A percentile compares a stretch with the other conserved stretches of the same genome.
Evolutionary conservation across 2,113 vertebrate species (phyloP).

Genomic region (Nymphicus hollandicus): DNA sequence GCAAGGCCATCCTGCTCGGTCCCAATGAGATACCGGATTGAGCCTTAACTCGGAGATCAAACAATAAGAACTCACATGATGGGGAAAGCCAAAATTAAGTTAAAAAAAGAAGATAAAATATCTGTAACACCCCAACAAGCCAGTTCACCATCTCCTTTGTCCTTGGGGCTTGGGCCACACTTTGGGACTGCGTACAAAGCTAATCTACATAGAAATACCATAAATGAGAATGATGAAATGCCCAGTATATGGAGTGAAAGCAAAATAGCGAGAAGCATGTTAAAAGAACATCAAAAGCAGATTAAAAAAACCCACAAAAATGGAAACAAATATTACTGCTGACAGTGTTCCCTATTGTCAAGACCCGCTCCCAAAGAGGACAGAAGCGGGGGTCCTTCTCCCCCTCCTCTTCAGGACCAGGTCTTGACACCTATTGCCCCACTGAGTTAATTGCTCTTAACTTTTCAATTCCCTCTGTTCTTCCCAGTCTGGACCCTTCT

Average conservation of each 20-base stretch:
- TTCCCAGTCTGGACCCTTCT: neutral
- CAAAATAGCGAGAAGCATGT: accelerated
- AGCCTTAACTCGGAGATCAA: neutral
- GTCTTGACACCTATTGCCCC: neutral
- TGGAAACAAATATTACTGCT: neutral
- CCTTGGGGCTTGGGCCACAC: neutral
- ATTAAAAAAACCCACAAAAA: neutral
- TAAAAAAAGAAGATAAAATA: neutral
- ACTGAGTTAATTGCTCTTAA: neutral
- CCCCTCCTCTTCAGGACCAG: neutral
- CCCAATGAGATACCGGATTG: accelerated
- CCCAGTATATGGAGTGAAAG: neutral
- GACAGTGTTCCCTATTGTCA: neutral
- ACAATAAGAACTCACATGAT: accelerated
- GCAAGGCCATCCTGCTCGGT: no score
- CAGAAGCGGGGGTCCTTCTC: neutral
- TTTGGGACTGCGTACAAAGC: accelerated
- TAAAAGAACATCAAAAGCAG: neutral
- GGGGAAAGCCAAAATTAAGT: no score
- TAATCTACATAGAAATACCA: neutral
- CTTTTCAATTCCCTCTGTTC: neutral
- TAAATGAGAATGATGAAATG: accelerated
- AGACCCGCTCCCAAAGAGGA: neutral
- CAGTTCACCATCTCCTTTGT: neutral
- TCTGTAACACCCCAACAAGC: neutral